These are phyloP conservation scores for Artemisiospiza belli DNA, from an alignment of 2,113 vertebrate genomes.

Conservation along the genomic window DNA sequence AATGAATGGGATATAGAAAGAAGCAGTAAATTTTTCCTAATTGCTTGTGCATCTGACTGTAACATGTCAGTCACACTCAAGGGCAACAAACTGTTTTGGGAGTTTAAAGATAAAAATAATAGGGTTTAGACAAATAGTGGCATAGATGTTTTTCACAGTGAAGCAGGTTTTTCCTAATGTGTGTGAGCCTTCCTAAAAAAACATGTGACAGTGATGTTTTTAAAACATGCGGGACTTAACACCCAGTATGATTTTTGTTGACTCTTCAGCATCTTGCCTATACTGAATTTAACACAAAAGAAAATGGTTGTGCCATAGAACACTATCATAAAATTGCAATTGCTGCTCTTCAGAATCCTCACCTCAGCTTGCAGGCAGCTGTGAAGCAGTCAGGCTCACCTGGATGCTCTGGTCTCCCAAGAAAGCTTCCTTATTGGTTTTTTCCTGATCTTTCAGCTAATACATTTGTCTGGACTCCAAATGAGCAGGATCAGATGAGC, in stretches of 20 bases:
- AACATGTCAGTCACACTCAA: not conserved
- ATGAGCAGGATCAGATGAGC: not conserved
- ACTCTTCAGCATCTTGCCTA: not conserved
- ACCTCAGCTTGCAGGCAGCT: not conserved
- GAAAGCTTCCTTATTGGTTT: not conserved
- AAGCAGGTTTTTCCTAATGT: not conserved
- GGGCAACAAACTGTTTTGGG: not conserved
- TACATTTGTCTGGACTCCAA: not conserved
- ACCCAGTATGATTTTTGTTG: not conserved
- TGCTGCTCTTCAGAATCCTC: not conserved
- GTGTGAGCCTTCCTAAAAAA: not conserved
- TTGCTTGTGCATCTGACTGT: not conserved
- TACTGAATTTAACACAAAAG: rapidly evolving
- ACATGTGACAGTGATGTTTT: not conserved
- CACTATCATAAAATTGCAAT: not conserved
- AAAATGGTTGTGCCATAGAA: not conserved
- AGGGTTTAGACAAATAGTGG: not conserved
- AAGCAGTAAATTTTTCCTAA: not conserved
- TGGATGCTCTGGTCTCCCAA: not conserved
- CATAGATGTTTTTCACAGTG: not conserved
- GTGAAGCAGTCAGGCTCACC: not conserved
- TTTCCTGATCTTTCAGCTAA: not conserved
- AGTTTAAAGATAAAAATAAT: not conserved
- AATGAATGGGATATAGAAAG: not conserved
- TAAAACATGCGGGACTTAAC: not conserved